Evolutionary conservation across 1,140 invertebrate genomes (phyloP), one percentile per base, ranked within the genome.

Genomic region (Anastrepha ludens): DNA sequence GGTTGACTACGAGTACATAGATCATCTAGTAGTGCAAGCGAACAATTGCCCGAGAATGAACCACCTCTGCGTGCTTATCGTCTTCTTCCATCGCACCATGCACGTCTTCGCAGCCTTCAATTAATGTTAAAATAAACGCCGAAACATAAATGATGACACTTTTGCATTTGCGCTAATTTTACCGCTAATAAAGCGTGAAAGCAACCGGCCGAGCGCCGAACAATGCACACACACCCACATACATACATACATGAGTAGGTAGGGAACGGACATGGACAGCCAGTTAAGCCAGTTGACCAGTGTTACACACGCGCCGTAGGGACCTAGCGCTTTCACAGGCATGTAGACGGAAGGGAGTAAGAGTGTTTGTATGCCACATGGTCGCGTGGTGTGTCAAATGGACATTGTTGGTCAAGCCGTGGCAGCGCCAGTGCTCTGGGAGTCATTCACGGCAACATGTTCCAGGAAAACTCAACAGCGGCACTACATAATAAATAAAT

Each of bases 141-240:
- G 74, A 81, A 81, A 81, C 74, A 81, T 81, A 81, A 81, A 81
- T 81, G 74, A 81, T 81, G 74, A 81, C 74, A 81, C 74, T 81
- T 81, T 81, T 81, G 44, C 74, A 81, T 81, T 81, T 81, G 74
- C 74, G 74, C 74, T 81, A 81, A 81, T 81, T 81, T 81, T 81
- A 44, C 74, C 55, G 47, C 74, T 81, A 81, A 81, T 58, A 81
- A 81, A 81, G 74, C 74, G 74, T 81, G 74, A 81, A 81, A 81
- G 74, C 74, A 81, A 81, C 47, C 74, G 74, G 44, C 44, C 74
- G 74, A 55, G 47, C 47, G 7, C 7, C 74, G 47, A 6, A 81
- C 74, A 81, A 81, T 20, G 74, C 17, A 81, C 47, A 67, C 60
- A 62, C 60, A 39, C 64, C 64, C 60, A 8, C 29, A 17, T 62